A percentile compares a stretch with the other conserved stretches of the same genome.
Conservation (phyloP, 2,113 vertebrate species). For the Myxocyprinus asiaticus region DNA sequence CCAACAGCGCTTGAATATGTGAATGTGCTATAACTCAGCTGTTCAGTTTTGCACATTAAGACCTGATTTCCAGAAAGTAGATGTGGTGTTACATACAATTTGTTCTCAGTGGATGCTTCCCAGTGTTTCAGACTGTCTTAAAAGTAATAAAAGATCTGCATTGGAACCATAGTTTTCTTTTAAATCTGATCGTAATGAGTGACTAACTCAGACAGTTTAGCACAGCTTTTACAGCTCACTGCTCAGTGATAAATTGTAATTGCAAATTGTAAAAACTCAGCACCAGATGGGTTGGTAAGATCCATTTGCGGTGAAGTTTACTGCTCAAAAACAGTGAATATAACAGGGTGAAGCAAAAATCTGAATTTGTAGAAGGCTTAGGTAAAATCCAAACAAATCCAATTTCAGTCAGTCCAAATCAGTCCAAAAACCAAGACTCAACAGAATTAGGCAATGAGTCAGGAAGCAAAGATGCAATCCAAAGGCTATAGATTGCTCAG, state of each 20-base stretch:
- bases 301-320: background rate
- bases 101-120: background rate
- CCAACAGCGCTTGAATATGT: conserved; percentile 8
- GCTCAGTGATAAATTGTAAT: background rate
- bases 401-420: background rate
- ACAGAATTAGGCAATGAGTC: too few relatives aligned
- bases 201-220: too few relatives aligned
- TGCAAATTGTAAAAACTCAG: background rate
- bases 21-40: conserved; percentile 6
- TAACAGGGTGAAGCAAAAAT: background rate
- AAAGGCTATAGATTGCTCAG: too few relatives aligned
- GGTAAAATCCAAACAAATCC: too few relatives aligned
- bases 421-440: background rate
- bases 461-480: too few relatives aligned
- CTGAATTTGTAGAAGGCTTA: background rate
- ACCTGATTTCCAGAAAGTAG: background rate
- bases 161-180: background rate
- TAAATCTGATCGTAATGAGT: background rate
- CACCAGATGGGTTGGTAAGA: background rate
- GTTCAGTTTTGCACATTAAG: conserved; percentile 9
- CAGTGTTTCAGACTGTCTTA: background rate
- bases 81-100: too few relatives aligned
- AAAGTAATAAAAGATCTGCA: background rate
- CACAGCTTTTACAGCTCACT: too few relatives aligned
- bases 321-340: background rate